Conservation (phyloP, 2,113 vertebrate species). For the Lagopus muta region DNA sequence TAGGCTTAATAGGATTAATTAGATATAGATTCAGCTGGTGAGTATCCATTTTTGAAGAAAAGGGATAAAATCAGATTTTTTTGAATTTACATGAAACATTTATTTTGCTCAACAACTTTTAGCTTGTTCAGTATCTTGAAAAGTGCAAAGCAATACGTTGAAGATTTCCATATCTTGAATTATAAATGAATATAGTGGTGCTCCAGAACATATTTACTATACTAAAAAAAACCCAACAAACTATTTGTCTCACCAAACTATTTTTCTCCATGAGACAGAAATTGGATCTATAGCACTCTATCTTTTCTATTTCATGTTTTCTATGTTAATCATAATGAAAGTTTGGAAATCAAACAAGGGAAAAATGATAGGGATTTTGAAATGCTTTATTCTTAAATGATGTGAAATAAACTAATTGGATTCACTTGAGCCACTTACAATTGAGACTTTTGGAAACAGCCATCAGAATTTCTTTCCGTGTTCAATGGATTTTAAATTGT, state of each 20-base stretch:
- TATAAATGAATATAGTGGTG: neutral
- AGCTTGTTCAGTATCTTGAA: neutral
- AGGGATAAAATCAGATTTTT: neutral
- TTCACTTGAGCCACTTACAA: neutral
- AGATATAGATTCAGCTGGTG: neutral
- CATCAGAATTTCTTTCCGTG: neutral
- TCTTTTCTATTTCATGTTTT: neutral
- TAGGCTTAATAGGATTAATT: neutral
- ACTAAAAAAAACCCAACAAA: neutral
- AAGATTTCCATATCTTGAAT: neutral
- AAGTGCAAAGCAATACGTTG: neutral
- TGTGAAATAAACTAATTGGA: neutral
- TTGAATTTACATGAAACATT: neutral
- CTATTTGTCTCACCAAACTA: neutral
- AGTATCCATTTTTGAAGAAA: neutral
- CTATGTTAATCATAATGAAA: neutral
- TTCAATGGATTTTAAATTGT: neutral
- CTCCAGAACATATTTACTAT: neutral
- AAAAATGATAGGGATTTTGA: neutral
- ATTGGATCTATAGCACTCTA: neutral
- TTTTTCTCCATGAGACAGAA: neutral
- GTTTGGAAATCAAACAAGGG: neutral
- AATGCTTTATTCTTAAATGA: neutral
- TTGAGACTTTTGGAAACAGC: neutral
- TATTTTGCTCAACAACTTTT: neutral